phyloP scores from a whole-genome alignment of 1,140 invertebrate species.

The Metopolophium dirhodum region DNA sequence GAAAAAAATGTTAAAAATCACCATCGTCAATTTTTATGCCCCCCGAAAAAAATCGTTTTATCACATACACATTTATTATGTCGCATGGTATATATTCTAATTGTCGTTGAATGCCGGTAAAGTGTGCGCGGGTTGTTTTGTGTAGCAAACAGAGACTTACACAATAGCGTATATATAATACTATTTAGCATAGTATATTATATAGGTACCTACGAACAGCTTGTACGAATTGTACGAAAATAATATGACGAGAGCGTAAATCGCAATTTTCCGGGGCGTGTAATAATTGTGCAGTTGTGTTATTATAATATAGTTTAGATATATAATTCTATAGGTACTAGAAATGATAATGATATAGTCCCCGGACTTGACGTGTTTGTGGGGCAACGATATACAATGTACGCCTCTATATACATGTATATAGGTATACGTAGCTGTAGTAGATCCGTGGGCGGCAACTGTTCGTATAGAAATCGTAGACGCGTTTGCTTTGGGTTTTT shows the following conservation, averaged over 20 bases:
- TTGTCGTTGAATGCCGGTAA: background rate
- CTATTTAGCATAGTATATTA: background rate
- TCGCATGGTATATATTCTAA: background rate
- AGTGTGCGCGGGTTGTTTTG: background rate
- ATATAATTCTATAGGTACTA: background rate
- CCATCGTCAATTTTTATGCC: background rate
- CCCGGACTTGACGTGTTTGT: background rate
- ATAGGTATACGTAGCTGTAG: too few species aligned
- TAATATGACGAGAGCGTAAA: constrained; percentile 17
- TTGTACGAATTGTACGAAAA: background rate
- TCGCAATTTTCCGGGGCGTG: constrained; percentile 4
- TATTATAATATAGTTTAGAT: background rate
- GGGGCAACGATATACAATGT: background rate
- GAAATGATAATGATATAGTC: background rate
- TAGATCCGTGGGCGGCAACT: background rate
- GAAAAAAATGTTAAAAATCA: background rate
- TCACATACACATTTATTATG: background rate
- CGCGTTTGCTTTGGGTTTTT: background rate
- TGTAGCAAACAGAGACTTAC: background rate
- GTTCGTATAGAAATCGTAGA: background rate
- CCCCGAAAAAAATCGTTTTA: background rate
- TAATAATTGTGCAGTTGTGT: constrained; percentile 6
- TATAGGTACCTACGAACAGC: background rate
- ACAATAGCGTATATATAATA: background rate
- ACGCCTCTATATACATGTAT: background rate